Evolutionary conservation across 30 jellyfish, hydroid and myxozoan species (phyloP).

Genomic region (Aurelia aurita complex sp. Pacific): DNA sequence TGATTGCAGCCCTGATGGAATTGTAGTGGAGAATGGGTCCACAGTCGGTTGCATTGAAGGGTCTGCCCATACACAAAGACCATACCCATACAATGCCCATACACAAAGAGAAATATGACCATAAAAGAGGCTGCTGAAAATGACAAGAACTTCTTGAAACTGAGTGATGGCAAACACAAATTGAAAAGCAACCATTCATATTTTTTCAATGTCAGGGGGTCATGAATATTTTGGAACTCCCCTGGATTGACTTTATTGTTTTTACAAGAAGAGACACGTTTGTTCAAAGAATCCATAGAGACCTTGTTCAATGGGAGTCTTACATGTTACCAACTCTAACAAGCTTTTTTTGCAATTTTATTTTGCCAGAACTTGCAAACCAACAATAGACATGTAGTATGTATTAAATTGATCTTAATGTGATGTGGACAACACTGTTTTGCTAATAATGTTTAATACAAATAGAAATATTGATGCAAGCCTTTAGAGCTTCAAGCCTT

Average conservation of each 20-base stretch:
- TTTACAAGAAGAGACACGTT: background rate
- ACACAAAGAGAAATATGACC: slow-evolving; percentile 24
- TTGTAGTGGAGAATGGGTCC: slow-evolving; percentile 11
- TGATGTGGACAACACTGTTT: background rate
- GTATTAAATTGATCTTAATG: background rate
- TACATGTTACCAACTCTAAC: background rate
- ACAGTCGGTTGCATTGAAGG: slow-evolving; percentile 14
- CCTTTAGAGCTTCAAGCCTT: background rate
- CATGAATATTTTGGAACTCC: slow-evolving; percentile 1
- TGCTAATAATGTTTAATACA: background rate
- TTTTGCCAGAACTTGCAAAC: slow-evolving; percentile 10
- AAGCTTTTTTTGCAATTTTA: background rate
- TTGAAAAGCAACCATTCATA: slow-evolving; percentile 2
- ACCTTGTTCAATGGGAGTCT: background rate
- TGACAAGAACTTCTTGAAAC: slow-evolving; percentile 24
- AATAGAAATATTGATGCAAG: background rate
- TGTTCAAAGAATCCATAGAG: background rate
- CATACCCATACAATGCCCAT: background rate
- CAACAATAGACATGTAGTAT: background rate
- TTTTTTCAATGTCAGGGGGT: slow-evolving; percentile 13
- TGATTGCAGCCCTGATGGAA: slow-evolving; percentile 13
- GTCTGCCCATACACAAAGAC: background rate
- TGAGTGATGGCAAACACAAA: background rate
- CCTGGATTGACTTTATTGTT: slow-evolving; percentile 3
- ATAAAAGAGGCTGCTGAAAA: slow-evolving; percentile 28